These are phyloP conservation scores for Yponomeuta plumbellus DNA, from an alignment of 2,888 invertebrate genomes.

Conservation along the genomic window DNA sequence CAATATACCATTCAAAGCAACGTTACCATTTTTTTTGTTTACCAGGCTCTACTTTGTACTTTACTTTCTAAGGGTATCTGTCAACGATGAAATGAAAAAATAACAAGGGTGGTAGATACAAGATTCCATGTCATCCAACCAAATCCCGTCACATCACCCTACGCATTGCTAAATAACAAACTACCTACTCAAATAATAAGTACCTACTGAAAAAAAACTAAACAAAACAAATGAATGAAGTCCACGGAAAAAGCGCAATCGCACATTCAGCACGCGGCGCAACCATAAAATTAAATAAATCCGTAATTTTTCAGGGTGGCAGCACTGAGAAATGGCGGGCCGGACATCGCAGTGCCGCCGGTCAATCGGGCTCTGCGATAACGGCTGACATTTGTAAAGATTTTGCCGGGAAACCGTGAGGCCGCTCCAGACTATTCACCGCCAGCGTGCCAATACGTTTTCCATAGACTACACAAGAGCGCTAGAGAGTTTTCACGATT, in stretches of 20 bases:
- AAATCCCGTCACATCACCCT: neutral
- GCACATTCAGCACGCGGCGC: conserved; percentile 71
- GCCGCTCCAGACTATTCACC: conserved; percentile 47
- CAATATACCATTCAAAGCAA: too few species aligned
- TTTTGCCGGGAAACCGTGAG: conserved; percentile 54
- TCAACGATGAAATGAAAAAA: too few species aligned
- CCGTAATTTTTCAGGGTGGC: conserved; percentile 70
- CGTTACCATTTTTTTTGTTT: too few species aligned
- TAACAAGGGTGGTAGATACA: too few species aligned
- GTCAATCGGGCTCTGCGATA: conserved; percentile 72
- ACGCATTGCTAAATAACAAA: neutral
- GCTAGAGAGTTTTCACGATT: neutral
- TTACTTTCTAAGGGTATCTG: too few species aligned
- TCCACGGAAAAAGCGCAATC: conserved; percentile 45
- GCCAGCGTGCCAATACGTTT: conserved; percentile 58
- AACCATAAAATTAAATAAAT: conserved; percentile 76
- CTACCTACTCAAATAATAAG: neutral
- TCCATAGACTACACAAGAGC: neutral
- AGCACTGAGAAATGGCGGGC: conserved; percentile 56
- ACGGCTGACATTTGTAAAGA: conserved; percentile 74
- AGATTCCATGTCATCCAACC: too few species aligned
- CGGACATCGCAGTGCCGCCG: conserved; percentile 37
- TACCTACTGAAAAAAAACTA: conserved; percentile 1
- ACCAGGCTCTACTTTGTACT: too few species aligned
- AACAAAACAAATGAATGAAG: conserved; percentile 27